These are phyloP conservation scores for Drosophila auraria DNA, from an alignment of 1,140 invertebrate species.

Conservation along the genomic window DNA sequence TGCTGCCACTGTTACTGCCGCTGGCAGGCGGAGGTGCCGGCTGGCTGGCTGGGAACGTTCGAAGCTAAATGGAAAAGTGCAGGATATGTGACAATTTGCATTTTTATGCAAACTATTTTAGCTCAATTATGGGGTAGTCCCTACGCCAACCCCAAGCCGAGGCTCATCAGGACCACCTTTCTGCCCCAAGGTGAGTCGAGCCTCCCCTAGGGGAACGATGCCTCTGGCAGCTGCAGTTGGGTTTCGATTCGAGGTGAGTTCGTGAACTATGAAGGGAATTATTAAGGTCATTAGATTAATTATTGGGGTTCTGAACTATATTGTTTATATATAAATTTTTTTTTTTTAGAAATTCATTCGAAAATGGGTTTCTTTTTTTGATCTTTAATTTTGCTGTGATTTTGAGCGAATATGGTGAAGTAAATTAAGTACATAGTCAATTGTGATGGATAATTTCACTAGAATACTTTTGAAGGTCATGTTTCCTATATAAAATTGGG, in stretches of 20 bases:
- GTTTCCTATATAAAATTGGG: too few species aligned
- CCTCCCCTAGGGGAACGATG: slow-evolving; percentile 7
- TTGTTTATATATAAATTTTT: neutral
- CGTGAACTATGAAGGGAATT: slow-evolving; percentile 25
- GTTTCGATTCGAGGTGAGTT: slow-evolving; percentile 43
- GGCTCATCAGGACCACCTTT: neutral
- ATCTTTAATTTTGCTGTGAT: too few species aligned
- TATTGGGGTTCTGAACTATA: too few species aligned
- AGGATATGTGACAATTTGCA: slow-evolving; percentile 81
- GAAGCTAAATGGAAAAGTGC: slow-evolving; percentile 79
- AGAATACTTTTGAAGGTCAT: too few species aligned
- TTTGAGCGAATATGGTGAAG: too few species aligned
- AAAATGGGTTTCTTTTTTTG: too few species aligned
- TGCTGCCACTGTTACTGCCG: slow-evolving; percentile 33
- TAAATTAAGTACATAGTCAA: too few species aligned
- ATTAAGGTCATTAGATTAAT: neutral
- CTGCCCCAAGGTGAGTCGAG: slow-evolving; percentile 1
- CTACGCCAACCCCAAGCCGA: neutral
- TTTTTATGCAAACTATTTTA: slow-evolving; percentile 81
- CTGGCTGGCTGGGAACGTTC: slow-evolving; percentile 47
- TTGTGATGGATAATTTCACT: too few species aligned
- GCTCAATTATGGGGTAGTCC: slow-evolving; percentile 64
- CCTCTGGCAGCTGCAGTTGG: slow-evolving; percentile 55
- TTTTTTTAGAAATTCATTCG: too few species aligned
- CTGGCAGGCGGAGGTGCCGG: slow-evolving; percentile 43